phyloP scores from a whole-genome alignment of 2,888 invertebrate genomes.

The Callyntrura sp. region DNA sequence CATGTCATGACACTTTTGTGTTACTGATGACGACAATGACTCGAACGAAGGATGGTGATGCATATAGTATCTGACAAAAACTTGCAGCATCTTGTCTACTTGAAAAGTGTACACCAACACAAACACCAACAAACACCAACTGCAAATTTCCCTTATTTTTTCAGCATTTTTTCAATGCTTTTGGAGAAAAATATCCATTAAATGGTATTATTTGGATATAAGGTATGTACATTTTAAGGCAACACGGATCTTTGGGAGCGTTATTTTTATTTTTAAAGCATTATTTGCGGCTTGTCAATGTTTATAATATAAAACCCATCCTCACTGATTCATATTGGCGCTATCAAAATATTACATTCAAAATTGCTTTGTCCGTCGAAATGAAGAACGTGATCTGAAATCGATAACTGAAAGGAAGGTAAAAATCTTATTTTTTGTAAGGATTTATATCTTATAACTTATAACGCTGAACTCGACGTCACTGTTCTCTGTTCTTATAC shows the following conservation, averaged over 20 bases:
- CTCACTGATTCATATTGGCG: background rate
- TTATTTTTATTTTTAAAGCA: background rate
- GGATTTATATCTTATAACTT: too few species aligned
- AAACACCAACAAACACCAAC: background rate
- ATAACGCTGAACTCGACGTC: too few species aligned
- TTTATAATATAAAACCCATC: background rate
- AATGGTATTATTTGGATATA: too few species aligned
- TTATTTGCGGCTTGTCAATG: background rate
- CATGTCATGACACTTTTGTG: slow-evolving; percentile 60
- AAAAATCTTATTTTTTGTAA: background rate
- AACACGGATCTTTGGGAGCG: background rate
- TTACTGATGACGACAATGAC: slow-evolving; percentile 48
- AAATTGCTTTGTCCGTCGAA: background rate
- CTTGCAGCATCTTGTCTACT: slow-evolving; percentile 51
- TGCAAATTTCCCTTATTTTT: background rate
- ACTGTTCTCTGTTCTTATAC: too few species aligned
- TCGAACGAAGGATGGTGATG: slow-evolving; percentile 64
- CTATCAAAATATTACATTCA: background rate
- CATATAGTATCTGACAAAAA: slow-evolving; percentile 43
- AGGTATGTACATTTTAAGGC: too few species aligned
- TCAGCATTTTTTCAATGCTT: background rate
- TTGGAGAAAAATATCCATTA: too few species aligned
- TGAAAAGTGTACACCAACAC: background rate
- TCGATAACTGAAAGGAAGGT: slow-evolving; percentile 7
- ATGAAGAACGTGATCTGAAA: slow-evolving; percentile 48